phyloP scores from a whole-genome alignment of 2,888 invertebrate genomes.

The Seira sanloemensis region DNA sequence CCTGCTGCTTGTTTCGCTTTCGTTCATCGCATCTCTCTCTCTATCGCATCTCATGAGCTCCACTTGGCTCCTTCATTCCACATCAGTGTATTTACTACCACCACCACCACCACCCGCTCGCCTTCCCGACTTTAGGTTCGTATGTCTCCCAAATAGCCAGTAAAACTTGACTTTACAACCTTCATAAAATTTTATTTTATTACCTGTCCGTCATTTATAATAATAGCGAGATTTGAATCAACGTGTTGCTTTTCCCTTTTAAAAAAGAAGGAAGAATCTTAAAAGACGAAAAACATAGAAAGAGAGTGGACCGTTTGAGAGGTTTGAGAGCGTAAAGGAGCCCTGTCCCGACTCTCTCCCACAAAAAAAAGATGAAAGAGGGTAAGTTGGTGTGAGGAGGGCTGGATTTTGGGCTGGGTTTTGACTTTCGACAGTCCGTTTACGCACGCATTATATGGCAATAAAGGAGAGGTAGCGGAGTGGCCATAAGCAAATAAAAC shows the following conservation, averaged over 20 bases:
- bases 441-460: constrained; percentile 2
- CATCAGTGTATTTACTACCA: constrained; percentile 19
- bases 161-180: constrained; percentile 66
- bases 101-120: neutral
- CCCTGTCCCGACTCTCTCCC: no score
- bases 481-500: constrained; percentile 59
- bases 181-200: constrained; percentile 65
- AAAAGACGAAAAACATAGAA: neutral
- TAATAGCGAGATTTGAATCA: constrained; percentile 56
- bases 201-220: constrained; percentile 66
- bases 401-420: constrained; percentile 56
- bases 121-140: constrained; percentile 39
- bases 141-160: constrained; percentile 63
- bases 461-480: no score
- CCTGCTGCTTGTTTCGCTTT: no score
- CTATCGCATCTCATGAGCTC: no score
- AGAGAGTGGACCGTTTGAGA: no score
- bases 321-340: no score
- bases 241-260: constrained; percentile 47
- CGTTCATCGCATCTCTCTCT: neutral
- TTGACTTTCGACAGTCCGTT: constrained; percentile 25
- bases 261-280: neutral
- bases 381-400: constrained; percentile 53
- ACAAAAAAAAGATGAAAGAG: no score
- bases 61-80: constrained; percentile 17